Evolutionary conservation across 2,797 vertebrate species (phyloP).

Genomic region (Coregonus suidteri): DNA sequence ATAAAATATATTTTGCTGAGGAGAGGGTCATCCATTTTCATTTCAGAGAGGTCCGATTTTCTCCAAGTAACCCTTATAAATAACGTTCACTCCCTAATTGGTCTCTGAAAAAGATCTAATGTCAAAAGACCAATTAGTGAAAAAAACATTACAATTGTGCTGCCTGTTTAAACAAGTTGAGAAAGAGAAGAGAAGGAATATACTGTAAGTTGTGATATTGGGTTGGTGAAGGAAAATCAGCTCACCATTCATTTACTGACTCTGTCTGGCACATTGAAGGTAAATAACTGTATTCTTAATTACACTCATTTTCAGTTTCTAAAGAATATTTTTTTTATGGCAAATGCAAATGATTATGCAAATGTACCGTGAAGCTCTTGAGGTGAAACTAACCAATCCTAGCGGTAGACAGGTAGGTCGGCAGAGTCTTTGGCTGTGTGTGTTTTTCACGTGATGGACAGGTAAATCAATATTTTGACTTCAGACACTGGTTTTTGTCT

Average conservation of each 20-base stretch:
- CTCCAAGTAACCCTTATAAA: too few relatives aligned
- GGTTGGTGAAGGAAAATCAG: background rate
- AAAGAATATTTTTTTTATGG: slow-evolving; percentile 17
- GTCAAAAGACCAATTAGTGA: too few relatives aligned
- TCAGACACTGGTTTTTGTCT: slow-evolving; percentile 67
- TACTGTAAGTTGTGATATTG: background rate
- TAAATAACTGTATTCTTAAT: background rate
- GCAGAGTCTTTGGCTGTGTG: slow-evolving; percentile 50
- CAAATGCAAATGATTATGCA: slow-evolving; percentile 25
- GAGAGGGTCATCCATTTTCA: too few relatives aligned
- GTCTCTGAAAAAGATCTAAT: too few relatives aligned
- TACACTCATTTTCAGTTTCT: background rate
- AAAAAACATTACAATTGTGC: background rate
- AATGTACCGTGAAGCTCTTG: slow-evolving; percentile 17
- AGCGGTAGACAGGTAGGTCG: slow-evolving; percentile 24
- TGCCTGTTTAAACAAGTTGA: too few relatives aligned
- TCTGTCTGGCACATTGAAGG: background rate
- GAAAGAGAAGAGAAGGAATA: background rate
- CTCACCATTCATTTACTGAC: background rate
- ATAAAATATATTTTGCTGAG: too few relatives aligned
- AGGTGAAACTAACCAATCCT: slow-evolving; percentile 43
- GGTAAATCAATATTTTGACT: slow-evolving; percentile 80
- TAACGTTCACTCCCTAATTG: too few relatives aligned
- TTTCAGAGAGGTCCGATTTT: too few relatives aligned
- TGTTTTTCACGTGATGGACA: slow-evolving; percentile 69